Conservation (phyloP, 2,888 invertebrate genomes). For the Drosophila conformis region DNA sequence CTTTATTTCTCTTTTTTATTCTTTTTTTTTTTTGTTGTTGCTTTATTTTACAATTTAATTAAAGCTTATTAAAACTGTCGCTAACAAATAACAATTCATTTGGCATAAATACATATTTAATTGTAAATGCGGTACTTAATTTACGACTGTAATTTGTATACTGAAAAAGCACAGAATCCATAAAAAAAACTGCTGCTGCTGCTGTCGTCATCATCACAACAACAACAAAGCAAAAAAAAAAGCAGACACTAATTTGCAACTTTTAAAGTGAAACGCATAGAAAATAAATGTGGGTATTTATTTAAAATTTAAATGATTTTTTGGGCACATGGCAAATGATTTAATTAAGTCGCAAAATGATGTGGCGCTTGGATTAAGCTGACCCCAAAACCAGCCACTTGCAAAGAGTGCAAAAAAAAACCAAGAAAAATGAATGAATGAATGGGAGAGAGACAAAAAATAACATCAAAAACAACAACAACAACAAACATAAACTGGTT, state of each 20-base stretch:
- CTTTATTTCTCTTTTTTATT: conserved; percentile 16
- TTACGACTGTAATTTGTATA: conserved; percentile 51
- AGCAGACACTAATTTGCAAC: not conserved
- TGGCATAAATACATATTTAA: conserved; percentile 58
- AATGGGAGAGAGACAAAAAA: conserved; percentile 29
- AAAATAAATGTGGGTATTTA: conserved; percentile 15
- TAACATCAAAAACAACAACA: conserved; percentile 16
- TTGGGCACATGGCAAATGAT: conserved; percentile 51
- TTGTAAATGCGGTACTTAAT: conserved; percentile 53
- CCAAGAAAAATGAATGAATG: conserved; percentile 38
- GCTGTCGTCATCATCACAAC: conserved; percentile 11
- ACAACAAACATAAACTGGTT: conserved; percentile 57
- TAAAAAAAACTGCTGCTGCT: conserved; percentile 16
- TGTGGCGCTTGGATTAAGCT: conserved; percentile 61
- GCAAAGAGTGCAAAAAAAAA: conserved; percentile 42
- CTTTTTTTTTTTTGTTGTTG: conserved; percentile 13
- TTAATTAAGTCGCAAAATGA: conserved; percentile 72
- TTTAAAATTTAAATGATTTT: conserved; percentile 33
- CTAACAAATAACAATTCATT: conserved; percentile 31
- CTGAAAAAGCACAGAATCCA: conserved; percentile 10
- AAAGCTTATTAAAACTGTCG: conserved; percentile 68
- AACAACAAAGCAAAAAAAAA: not conserved
- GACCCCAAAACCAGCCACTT: conserved; percentile 64
- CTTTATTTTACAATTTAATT: conserved; percentile 62
- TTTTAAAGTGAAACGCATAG: conserved; percentile 11